Evolutionary conservation across 1,140 invertebrate genomes (phyloP), one percentile per base, ranked within the genome.

Genomic region (Hermatobates lingyangjiaoensis): DNA sequence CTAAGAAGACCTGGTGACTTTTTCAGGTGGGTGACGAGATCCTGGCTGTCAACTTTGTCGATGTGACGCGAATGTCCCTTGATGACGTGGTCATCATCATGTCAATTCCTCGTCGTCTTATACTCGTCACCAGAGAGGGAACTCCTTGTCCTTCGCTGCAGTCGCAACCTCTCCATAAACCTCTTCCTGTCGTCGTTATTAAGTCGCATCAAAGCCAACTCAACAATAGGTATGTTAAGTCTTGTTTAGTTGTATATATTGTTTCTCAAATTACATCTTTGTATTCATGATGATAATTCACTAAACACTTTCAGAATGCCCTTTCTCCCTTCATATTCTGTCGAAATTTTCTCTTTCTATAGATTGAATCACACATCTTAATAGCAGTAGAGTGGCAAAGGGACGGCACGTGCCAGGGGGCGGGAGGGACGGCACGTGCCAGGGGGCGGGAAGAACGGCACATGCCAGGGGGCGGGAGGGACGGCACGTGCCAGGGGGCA

Each of bases 11-110:
- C n/a, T n/a, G n/a, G n/a, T 40, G 18, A 45, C 61, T 61, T 50
- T 57, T 46, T 21, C 57, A 83, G 74, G 91, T 98, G 4, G 93
- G 93, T n/a, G 95, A 98, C 68, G 94, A 98, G 71, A 97, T 98
- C 62, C 69, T 98, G 56, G 90, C 91, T 3, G 91, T 98, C 28
- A 98, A 98, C 70, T 73, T 95, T 61, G 93, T 98, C 45, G 90
- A 97, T 63, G 93, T 98, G 56, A 85, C 87, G 50, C 81, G 87
- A 60, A 98, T 98, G 92, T 92, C 87, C 57, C 70, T 98, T 56
- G 94, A 98, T 66, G 94, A 98, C 67, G 93, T 98, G 38, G 94
- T 98, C 48, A 94, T 98, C 60, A 88, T 98, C 60, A 97, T 98
- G 89, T 96, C 91, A 58, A 98, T 98, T 69, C 94, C 95, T 1